Percentiles rank a stretch among this genome's conserved stretches.
phyloP scores from a whole-genome alignment of 2,888 invertebrate genomes.

The Meiosimyza platycephala region DNA sequence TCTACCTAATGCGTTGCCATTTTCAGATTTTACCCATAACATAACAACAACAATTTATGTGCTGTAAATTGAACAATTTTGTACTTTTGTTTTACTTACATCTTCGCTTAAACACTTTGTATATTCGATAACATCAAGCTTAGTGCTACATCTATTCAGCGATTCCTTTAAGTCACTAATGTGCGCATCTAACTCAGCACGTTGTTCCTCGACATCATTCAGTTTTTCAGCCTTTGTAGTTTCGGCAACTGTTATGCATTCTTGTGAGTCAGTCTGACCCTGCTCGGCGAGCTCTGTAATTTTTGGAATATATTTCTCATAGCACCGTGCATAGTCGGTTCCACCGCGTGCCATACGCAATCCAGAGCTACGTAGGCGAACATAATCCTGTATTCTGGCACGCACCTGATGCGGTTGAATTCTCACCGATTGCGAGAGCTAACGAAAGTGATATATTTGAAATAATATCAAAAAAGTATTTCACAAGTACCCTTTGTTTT shows the following conservation, averaged over 20 bases:
- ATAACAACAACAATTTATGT: no score
- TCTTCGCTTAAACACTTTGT: conserved; percentile 41
- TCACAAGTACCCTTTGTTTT: no score
- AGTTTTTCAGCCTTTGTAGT: conserved; percentile 37
- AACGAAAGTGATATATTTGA: no score
- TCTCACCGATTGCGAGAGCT: conserved; percentile 30
- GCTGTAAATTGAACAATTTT: neutral
- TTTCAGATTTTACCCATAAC: no score
- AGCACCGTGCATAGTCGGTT: conserved; percentile 39
- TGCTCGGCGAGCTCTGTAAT: conserved; percentile 40
- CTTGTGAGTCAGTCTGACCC: conserved; percentile 41
- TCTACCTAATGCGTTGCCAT: no score
- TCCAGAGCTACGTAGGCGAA: conserved; percentile 36
- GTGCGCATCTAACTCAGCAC: conserved; percentile 33
- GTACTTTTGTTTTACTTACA: conserved; percentile 38
- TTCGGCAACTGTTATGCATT: conserved; percentile 35
- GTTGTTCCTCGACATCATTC: conserved; percentile 36
- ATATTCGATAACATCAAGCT: conserved; percentile 43
- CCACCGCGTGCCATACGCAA: conserved; percentile 43
- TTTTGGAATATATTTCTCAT: conserved; percentile 44
- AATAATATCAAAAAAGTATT: no score
- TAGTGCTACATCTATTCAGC: conserved; percentile 35
- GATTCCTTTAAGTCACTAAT: conserved; percentile 39
- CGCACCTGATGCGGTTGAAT: conserved; percentile 40
- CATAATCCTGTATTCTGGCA: conserved; percentile 41